Conservation (phyloP, 2,888 invertebrate species). For the Bembecia ichneumoniformis region DNA sequence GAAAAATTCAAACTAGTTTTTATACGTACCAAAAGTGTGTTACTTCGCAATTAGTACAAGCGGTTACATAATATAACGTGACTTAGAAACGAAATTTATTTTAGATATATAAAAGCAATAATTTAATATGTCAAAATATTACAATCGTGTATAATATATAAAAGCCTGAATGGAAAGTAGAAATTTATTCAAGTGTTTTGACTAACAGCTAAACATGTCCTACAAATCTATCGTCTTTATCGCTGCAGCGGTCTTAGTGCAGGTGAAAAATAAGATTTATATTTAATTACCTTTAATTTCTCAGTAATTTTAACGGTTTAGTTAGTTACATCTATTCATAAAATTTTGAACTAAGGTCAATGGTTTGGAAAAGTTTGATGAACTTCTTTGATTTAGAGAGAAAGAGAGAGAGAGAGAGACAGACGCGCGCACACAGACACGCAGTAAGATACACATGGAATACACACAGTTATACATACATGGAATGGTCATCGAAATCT, state of each 20-base stretch:
- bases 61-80: not conserved
- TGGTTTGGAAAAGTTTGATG: no score
- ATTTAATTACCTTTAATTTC: not conserved
- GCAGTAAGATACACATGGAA: no score
- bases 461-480: no score
- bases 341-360: no score
- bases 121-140: no score
- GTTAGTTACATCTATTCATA: no score
- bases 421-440: no score
- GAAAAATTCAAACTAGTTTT: not conserved
- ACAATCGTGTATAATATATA: not conserved
- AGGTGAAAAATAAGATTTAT: not conserved
- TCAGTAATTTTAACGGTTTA: no score
- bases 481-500: no score
- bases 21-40: not conserved
- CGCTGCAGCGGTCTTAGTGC: not conserved
- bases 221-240: not conserved
- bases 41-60: not conserved
- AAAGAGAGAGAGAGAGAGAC: no score
- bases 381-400: no score
- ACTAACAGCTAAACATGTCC: not conserved
- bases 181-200: not conserved
- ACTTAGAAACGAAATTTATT: not conserved
- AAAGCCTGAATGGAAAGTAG: not conserved
- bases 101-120: no score